These are phyloP conservation scores for Tanaodytes sp. DNA, from an alignment of 2,888 invertebrate genomes.

Conservation along the genomic window DNA sequence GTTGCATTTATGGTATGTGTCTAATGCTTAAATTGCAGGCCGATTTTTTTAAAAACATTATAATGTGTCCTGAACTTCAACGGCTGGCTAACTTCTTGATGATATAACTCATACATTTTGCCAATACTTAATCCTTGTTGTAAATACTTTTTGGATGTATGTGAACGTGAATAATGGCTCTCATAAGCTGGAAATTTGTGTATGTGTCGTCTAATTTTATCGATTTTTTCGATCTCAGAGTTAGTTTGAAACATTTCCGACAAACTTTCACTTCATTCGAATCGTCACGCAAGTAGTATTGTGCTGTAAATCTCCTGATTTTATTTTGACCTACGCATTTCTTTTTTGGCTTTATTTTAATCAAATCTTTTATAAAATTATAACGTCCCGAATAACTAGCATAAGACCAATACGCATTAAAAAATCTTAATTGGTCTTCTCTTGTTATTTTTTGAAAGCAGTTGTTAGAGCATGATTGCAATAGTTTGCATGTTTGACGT, in stretches of 20 bases:
- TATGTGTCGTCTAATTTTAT: slow-evolving; percentile 30
- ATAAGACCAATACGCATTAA: slow-evolving; percentile 31
- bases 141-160: slow-evolving; percentile 12
- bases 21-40: slow-evolving; percentile 47
- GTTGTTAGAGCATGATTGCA: slow-evolving; percentile 9
- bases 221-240: slow-evolving; percentile 22
- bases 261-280: slow-evolving; percentile 22
- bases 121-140: slow-evolving; percentile 16
- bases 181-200: slow-evolving; percentile 32
- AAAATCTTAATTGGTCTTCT: slow-evolving; percentile 26
- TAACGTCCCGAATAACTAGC: slow-evolving; percentile 13
- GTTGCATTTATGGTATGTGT: slow-evolving; percentile 49
- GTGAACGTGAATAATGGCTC: no score
- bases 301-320: slow-evolving; percentile 15
- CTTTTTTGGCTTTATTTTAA: slow-evolving; percentile 6
- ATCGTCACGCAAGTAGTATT: slow-evolving; percentile 21
- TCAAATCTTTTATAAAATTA: slow-evolving; percentile 7
- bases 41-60: slow-evolving; percentile 41
- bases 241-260: slow-evolving; percentile 36
- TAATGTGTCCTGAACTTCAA: slow-evolving; percentile 32
- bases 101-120: slow-evolving; percentile 34
- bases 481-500: not conserved
- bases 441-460: slow-evolving; percentile 18
- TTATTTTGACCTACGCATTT: not conserved
- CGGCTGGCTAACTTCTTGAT: slow-evolving; percentile 4